A percentile compares a stretch with the other conserved stretches of the same genome.
Evolutionary conservation across 2,797 vertebrate genomes (phyloP).

Genomic region (Gymnoscopelus microlampas): DNA sequence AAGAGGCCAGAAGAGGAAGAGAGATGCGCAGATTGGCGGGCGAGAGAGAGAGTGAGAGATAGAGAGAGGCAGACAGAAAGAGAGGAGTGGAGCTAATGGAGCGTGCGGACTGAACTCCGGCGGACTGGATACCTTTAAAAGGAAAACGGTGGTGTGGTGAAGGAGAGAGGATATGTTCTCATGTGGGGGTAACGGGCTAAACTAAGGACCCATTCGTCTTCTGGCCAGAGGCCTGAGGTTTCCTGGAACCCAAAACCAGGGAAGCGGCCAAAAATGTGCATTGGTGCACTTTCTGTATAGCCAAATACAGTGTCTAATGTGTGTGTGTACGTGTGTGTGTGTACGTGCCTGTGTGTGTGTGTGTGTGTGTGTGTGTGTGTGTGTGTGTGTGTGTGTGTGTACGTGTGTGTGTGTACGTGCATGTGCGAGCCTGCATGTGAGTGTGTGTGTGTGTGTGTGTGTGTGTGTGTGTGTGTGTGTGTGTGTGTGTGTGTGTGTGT

Average conservation of each 20-base stretch:
- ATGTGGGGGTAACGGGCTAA: slow-evolving; percentile 77
- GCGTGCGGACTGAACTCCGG: slow-evolving; percentile 66
- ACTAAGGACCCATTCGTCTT: slow-evolving; percentile 76
- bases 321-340: slow-evolving; percentile 15
- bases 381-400: slow-evolving; percentile 32
- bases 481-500: too few relatives aligned
- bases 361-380: neutral
- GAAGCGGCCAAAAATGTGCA: slow-evolving; percentile 62
- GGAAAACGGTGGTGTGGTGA: slow-evolving; percentile 73
- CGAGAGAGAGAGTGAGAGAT: neutral
- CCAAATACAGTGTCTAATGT: slow-evolving; percentile 36
- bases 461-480: too few relatives aligned
- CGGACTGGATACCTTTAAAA: slow-evolving; percentile 72
- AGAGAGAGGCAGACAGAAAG: neutral
- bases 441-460: too few relatives aligned
- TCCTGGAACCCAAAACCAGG: slow-evolving; percentile 66
- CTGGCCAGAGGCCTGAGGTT: slow-evolving; percentile 67
- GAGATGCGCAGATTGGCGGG: neutral
- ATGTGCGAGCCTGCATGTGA: too few relatives aligned
- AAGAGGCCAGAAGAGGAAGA: neutral
- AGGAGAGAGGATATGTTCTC: slow-evolving; percentile 71
- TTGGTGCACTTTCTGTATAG: slow-evolving; percentile 60
- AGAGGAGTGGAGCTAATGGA: slow-evolving; percentile 57
- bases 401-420: slow-evolving; percentile 30
- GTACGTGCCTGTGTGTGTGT: neutral